These are phyloP conservation scores for Metacarcinus magister DNA, from an alignment of 2,888 invertebrate genomes.

Conservation along the genomic window DNA sequence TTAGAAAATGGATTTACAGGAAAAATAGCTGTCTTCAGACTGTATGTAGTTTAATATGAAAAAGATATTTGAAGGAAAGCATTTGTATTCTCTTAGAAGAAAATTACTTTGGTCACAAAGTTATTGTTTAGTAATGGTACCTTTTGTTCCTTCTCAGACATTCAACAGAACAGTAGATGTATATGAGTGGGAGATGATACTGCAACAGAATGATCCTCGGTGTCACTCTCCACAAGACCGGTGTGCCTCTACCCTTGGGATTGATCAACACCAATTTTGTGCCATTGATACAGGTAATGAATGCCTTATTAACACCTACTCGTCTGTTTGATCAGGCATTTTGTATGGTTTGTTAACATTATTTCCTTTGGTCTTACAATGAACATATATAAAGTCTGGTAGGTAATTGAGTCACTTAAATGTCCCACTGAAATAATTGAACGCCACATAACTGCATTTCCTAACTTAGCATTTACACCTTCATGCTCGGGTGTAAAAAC, in stretches of 20 bases:
- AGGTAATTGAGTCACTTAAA: too few relatives aligned
- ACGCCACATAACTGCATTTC: too few relatives aligned
- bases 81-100: neutral
- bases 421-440: too few relatives aligned
- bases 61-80: neutral
- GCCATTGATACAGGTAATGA: slow-evolving; percentile 60
- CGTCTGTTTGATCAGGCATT: neutral
- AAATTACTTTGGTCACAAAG: neutral
- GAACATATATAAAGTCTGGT: too few relatives aligned
- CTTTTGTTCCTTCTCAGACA: slow-evolving; percentile 56
- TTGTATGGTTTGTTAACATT: neutral
- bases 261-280: slow-evolving; percentile 63
- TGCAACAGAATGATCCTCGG: slow-evolving; percentile 46
- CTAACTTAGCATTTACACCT: too few relatives aligned
- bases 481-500: too few relatives aligned
- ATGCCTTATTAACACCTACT: neutral
- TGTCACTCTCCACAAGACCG: slow-evolving; percentile 57
- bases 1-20: neutral
- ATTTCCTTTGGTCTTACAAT: too few relatives aligned
- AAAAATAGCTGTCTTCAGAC: neutral
- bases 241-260: slow-evolving; percentile 1
- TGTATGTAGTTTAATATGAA: neutral
- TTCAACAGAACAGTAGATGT: slow-evolving; percentile 61
- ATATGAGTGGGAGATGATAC: slow-evolving; percentile 63
- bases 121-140: neutral